Evolutionary conservation across 2,113 vertebrate genomes (phyloP), one percentile per base, ranked within the genome.

Genomic region (Calidris pugnax): DNA sequence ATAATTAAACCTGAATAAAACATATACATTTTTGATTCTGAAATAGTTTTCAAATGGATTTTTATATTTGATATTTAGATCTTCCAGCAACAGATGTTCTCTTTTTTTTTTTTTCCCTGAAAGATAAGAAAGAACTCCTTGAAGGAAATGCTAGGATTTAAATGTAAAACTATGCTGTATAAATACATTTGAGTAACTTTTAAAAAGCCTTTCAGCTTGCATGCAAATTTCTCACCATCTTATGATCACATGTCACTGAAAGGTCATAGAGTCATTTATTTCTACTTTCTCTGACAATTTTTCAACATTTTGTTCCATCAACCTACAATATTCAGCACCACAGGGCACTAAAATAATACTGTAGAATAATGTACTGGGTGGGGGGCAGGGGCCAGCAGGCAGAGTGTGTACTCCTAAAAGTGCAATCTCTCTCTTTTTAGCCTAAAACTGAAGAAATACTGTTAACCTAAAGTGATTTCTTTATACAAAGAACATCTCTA

Each of bases 341-440:
- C 57, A 85, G 41, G 57, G 37, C 45, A 66, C 59, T 90, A 85
- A 35, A 84, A 73, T 75, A 87, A 32, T 35, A 55, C n/a, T 50
- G 63, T 18, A 76, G 27, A 82, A 68, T 60, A 68, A 85, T 23
- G 22, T 55, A 41, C 33, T 80, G 55, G 8, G 6, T 3, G 4
- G 14, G 0, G 0, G 6, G 6, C 8, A 22, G 10, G 0, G 0
- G 6, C 5, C 5, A 5, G 45, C 64, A 59, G 6, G 4, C 10
- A 74, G 33, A 26, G 23, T 53, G 18, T 24, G 4, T 37, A 22
- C 12, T 53, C 24, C 27, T 55, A 45, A 75, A 66, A 6, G 28
- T 50, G 7, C 6, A 74, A 4, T 69, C 41, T 8, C 9, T 73
- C 18, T 32, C 18, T 6, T 28, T 89, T 72, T 59, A 92, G 4